Evolutionary conservation across 1,140 invertebrate species (phyloP).

Genomic region (Pinna nobilis): DNA sequence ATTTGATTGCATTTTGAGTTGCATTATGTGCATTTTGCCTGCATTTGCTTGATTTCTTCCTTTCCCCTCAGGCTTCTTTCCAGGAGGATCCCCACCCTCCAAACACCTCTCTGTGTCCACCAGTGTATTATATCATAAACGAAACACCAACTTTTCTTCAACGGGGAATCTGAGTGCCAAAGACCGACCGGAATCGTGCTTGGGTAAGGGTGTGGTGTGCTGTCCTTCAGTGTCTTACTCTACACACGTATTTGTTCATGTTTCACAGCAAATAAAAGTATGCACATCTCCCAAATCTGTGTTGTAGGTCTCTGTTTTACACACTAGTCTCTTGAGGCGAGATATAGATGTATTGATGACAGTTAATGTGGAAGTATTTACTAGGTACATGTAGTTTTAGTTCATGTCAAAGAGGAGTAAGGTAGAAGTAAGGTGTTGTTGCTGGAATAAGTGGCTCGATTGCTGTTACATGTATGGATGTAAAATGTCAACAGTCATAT

Average conservation of each 20-base stretch:
- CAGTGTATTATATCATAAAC: constrained; percentile 68
- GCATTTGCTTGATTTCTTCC: constrained; percentile 50
- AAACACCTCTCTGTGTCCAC: constrained; percentile 68
- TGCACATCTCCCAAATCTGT: background rate
- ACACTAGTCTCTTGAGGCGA: too few species aligned
- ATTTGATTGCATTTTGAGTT: constrained; percentile 18
- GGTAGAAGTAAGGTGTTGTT: too few species aligned
- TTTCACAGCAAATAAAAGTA: constrained; percentile 7
- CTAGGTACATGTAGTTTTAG: too few species aligned
- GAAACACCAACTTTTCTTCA: constrained; percentile 62
- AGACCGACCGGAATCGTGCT: constrained; percentile 56
- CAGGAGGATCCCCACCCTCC: constrained; percentile 55
- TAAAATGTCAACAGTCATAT: too few species aligned
- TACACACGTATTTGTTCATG: background rate
- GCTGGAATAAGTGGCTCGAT: too few species aligned
- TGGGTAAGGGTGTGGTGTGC: constrained; percentile 59
- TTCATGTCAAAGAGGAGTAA: too few species aligned
- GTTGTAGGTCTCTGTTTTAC: too few species aligned
- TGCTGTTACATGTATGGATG: too few species aligned
- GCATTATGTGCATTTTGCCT: constrained; percentile 53
- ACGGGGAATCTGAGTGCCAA: constrained; percentile 48
- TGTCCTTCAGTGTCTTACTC: constrained; percentile 2
- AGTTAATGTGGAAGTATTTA: too few species aligned
- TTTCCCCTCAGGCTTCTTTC: constrained; percentile 44
- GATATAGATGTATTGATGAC: too few species aligned